Evolutionary conservation across 2,888 invertebrate genomes (phyloP).

Genomic region (Troides oblongomaculatus): DNA sequence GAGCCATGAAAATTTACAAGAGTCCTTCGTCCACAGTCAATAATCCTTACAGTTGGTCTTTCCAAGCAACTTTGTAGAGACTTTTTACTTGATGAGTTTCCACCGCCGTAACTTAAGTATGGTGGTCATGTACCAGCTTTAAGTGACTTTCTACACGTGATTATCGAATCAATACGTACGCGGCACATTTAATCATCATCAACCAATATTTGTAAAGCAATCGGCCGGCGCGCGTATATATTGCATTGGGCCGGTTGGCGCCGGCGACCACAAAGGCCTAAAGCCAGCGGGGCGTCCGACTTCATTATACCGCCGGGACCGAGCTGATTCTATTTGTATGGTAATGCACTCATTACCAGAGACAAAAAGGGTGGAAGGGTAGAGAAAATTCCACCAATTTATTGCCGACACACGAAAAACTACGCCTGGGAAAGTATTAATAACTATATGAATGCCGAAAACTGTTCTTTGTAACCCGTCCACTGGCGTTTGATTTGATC

Average conservation of each 20-base stretch:
- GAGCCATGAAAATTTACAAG: too few species aligned
- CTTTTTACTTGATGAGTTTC: not conserved
- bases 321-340: slow-evolving; percentile 76
- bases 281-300: slow-evolving; percentile 68
- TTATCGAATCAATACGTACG: slow-evolving; percentile 35
- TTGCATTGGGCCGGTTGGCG: slow-evolving; percentile 37
- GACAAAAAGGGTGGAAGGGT: slow-evolving; percentile 63
- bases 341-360: slow-evolving; percentile 75
- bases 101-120: slow-evolving; percentile 28
- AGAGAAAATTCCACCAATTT: slow-evolving; percentile 52
- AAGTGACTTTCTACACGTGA: slow-evolving; percentile 33
- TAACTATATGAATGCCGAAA: slow-evolving; percentile 35
- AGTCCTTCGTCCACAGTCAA: too few species aligned
- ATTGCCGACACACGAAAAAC: slow-evolving; percentile 46
- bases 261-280: slow-evolving; percentile 60
- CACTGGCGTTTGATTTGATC: slow-evolving; percentile 5
- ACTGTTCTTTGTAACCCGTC: slow-evolving; percentile 5
- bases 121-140: slow-evolving; percentile 14
- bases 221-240: slow-evolving; percentile 46
- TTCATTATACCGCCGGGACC: slow-evolving; percentile 65
- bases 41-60: too few species aligned
- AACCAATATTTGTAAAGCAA: slow-evolving; percentile 66
- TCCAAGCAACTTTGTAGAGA: too few species aligned
- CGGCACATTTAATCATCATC: slow-evolving; percentile 33
- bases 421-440: slow-evolving; percentile 40